phyloP scores from a whole-genome alignment of 2,113 vertebrate genomes.

The Cinclus mexicanus region DNA sequence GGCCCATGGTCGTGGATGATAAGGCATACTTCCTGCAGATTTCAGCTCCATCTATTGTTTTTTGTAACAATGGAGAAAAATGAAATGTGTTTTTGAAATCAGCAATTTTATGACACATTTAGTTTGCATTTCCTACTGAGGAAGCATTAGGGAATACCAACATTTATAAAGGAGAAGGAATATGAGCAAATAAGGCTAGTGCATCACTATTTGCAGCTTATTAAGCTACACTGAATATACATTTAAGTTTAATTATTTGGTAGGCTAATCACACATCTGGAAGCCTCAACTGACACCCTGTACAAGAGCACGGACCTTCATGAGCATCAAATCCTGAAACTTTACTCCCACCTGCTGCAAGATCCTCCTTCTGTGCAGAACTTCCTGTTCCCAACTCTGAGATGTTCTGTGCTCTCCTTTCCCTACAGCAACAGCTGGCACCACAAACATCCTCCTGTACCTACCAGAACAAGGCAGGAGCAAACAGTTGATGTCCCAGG shows the following conservation, averaged over 20 bases:
- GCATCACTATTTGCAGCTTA: background rate
- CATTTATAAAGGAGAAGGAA: background rate
- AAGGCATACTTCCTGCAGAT: slow-evolving; percentile 15
- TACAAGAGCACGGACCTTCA: background rate
- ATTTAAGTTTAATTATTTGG: background rate
- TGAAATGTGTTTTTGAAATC: slow-evolving; percentile 16
- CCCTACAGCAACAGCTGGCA: background rate
- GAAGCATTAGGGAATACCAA: background rate
- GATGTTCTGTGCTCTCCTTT: background rate
- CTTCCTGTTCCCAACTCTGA: background rate
- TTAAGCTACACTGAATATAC: background rate
- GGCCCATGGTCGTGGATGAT: background rate
- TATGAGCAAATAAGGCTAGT: background rate
- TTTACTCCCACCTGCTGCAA: background rate
- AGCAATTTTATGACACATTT: background rate
- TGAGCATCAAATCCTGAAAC: background rate
- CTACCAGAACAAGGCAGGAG: background rate
- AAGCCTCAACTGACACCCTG: rapidly evolving
- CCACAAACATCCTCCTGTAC: background rate
- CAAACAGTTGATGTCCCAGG: background rate
- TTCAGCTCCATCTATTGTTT: slow-evolving; percentile 24
- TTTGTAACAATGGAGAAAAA: slow-evolving; percentile 22
- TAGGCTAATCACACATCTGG: background rate
- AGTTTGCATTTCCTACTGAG: background rate
- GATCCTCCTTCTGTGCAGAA: background rate